Conservation (phyloP, 92 coral and sea anemone species). For the Diadumene lineata region DNA sequence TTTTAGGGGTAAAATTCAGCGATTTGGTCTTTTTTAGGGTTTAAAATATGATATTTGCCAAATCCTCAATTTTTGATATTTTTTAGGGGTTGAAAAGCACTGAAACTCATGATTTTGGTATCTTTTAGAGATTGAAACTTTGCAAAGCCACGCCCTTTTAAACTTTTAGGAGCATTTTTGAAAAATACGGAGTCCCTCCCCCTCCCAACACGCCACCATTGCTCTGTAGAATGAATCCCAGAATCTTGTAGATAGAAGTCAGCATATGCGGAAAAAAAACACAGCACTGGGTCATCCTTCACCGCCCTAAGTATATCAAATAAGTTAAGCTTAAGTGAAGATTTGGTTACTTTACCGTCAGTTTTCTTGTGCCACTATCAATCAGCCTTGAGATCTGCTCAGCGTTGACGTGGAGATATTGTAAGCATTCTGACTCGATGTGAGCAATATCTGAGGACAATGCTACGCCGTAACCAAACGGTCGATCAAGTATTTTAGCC, state of each 20-base stretch:
- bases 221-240: no score
- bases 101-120: no score
- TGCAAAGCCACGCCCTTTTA: no score
- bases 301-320: not conserved
- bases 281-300: not conserved
- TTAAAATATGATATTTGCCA: no score
- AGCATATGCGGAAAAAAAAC: not conserved
- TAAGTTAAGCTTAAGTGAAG: not conserved
- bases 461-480: constrained; percentile 46
- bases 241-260: no score
- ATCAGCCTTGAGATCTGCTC: constrained; percentile 10
- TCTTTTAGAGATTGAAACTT: no score
- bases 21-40: no score
- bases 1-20: no score
- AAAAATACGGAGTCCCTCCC: not conserved
- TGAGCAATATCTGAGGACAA: constrained; percentile 11
- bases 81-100: no score
- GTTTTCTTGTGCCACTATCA: constrained; percentile 17
- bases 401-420: constrained; percentile 16
- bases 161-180: no score
- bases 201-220: not conserved
- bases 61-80: no score
- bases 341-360: not conserved
- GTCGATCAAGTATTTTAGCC: constrained; percentile 23
- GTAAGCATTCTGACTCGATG: constrained; percentile 5